phyloP scores from a whole-genome alignment of 2,888 invertebrate genomes.

The Lasioglossum oenotherae region DNA sequence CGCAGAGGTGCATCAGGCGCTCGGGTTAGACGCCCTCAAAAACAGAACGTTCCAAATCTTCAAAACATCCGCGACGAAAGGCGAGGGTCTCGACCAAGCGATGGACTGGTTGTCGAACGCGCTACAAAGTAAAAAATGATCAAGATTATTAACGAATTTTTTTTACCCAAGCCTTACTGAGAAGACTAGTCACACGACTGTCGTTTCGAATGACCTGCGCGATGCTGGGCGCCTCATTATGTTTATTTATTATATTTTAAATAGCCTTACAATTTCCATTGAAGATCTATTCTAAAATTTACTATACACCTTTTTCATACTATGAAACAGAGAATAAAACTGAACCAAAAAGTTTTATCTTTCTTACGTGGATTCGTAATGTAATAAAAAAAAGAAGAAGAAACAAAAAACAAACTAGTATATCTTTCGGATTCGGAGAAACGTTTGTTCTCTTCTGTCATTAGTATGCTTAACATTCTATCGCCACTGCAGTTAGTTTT shows the following conservation, averaged over 20 bases:
- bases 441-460: conserved; percentile 14
- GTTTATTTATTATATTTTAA: conserved; percentile 74
- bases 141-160: conserved; percentile 62
- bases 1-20: conserved; percentile 97
- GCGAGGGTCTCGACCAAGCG: conserved; percentile 98
- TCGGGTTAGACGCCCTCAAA: conserved; percentile 97
- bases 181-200: conserved; percentile 78
- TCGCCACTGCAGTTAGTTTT: conserved; percentile 9
- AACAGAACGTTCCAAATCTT: conserved; percentile 99
- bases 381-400: conserved; percentile 34
- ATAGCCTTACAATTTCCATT: conserved; percentile 63
- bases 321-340: conserved; percentile 52
- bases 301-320: conserved; percentile 57
- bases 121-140: conserved; percentile 93
- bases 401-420: conserved; percentile 22
- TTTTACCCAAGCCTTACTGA: conserved; percentile 73
- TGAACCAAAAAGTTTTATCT: conserved; percentile 59
- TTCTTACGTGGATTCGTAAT: conserved; percentile 52
- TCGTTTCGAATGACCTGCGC: conserved; percentile 66
- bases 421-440: conserved; percentile 36
- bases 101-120: conserved; percentile 99
- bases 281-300: conserved; percentile 46
- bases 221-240: conserved; percentile 47
- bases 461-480: conserved; percentile 34
- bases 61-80: conserved; percentile 99